phyloP scores from a whole-genome alignment of 2,888 invertebrate species.

The Lutraria lutraria region DNA sequence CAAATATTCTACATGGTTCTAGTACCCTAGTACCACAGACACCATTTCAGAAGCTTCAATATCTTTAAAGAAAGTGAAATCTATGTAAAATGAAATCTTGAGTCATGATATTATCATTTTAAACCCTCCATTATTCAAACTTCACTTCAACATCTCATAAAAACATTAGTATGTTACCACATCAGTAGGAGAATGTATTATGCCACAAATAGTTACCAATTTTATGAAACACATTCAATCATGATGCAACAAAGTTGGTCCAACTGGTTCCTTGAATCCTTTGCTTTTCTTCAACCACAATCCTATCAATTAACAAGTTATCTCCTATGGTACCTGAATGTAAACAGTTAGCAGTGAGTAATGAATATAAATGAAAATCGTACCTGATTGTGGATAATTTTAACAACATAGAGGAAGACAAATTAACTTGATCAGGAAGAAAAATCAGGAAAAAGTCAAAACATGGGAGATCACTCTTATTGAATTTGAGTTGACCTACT shows the following conservation, averaged over 20 bases:
- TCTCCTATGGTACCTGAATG: not conserved
- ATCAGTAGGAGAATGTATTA: not conserved
- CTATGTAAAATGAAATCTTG: too few relatives aligned
- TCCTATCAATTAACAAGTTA: not conserved
- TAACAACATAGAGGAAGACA: not conserved
- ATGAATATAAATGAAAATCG: not conserved
- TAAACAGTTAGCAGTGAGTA: not conserved
- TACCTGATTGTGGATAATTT: not conserved
- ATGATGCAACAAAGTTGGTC: not conserved
- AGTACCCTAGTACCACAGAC: too few relatives aligned
- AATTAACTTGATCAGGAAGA: conserved; percentile 43
- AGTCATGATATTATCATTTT: too few relatives aligned
- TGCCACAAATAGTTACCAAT: not conserved
- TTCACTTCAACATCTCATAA: too few relatives aligned
- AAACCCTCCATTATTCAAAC: too few relatives aligned
- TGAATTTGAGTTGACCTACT: conserved; percentile 30
- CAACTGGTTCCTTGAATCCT: not conserved
- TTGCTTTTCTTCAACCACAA: too few relatives aligned
- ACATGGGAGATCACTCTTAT: conserved; percentile 34
- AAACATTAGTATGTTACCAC: too few relatives aligned
- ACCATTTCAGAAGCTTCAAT: too few relatives aligned
- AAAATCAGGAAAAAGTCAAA: conserved; percentile 27
- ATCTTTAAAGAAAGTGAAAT: too few relatives aligned
- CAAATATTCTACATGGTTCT: too few relatives aligned
- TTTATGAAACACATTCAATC: not conserved